Evolutionary conservation across 2,113 vertebrate genomes (phyloP), one percentile per base, ranked within the genome.

Genomic region (Brienomyrus brachyistius): DNA sequence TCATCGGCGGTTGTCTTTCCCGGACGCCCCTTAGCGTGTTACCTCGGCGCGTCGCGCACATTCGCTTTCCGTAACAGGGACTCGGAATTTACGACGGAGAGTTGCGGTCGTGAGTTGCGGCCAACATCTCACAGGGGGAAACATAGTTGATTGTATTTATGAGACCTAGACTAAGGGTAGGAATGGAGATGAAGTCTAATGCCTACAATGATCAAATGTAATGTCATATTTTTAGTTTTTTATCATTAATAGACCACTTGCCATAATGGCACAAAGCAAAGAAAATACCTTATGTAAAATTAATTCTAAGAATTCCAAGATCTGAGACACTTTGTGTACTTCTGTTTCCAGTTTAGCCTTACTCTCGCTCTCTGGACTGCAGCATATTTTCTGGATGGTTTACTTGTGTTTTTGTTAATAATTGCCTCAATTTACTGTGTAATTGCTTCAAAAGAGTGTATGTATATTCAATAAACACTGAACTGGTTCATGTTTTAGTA

Each of bases 401-500:
- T 87, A 87, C 87, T 88, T 90, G 74, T 88, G 50, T 74, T 88
- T 90, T 87, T 88, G 77, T 90, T 48, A 88, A 88, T 88, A 90
- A 88, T 88, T 88, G 86, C 90, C 87, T 90, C 89, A 80, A 87
- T 90, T 77, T 70, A 51, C 47, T 80, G 85, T 88, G 86, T 88
- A 88, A 90, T 83, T 90, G 90, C 90, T 90, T 88, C 87, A 47
- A 90, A 88, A 90, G 87, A 88, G 90, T 90, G 70, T 88, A 83
- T 84, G 80, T 89, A 88, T 88, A 90, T 88, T 90, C 86, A 90
- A 90, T 90, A 90, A 90, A 90, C 74, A 90, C 87, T 88, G 74
- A 90, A 90, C 87, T 88, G 90, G 86, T 90, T 84, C 54, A 90
- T 62, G 51, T 80, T 90, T 90, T 90, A 88, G 86, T 89, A 89